Percentiles rank a stretch among this genome's conserved stretches.
These are phyloP conservation scores for Isaurus tuberculatus DNA, from an alignment of 92 coral and sea anemone genomes.

Conservation along the genomic window DNA sequence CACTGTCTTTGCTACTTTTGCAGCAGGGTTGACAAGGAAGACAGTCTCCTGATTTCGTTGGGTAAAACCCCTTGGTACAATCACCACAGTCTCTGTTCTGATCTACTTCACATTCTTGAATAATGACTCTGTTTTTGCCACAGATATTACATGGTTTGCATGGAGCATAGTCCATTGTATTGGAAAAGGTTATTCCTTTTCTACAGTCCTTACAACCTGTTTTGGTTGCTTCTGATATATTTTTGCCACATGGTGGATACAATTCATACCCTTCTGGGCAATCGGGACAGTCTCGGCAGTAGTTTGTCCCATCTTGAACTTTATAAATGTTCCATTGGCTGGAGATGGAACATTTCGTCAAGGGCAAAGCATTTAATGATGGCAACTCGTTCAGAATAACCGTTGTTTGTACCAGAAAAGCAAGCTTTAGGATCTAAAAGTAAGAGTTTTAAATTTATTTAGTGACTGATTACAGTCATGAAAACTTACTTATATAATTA, in stretches of 20 bases:
- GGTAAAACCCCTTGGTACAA: constrained; percentile 12
- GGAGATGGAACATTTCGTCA: neutral
- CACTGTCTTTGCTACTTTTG: neutral
- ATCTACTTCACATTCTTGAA: neutral
- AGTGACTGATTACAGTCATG: too few relatives aligned
- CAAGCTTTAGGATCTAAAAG: too few relatives aligned
- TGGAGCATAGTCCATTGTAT: neutral
- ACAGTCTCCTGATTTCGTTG: constrained; percentile 1
- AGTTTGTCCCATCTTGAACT: neutral
- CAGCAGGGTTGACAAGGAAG: constrained; percentile 22
- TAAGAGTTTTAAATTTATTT: too few relatives aligned
- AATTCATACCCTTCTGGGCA: constrained; percentile 22
- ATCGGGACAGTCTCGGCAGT: constrained; percentile 5
- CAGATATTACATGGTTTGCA: constrained; percentile 26
- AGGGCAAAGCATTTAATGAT: neutral
- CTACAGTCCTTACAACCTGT: neutral
- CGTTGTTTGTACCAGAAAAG: too few relatives aligned
- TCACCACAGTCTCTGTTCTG: constrained; percentile 12
- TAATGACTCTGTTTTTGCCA: neutral
- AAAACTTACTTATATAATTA: too few relatives aligned
- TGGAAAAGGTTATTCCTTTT: constrained; percentile 6
- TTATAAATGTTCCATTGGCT: neutral
- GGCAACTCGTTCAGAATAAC: too few relatives aligned
- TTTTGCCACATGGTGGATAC: constrained; percentile 7
- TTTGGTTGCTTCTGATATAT: too few relatives aligned